Evolutionary conservation across 2,113 vertebrate genomes (phyloP).

Genomic region (Heteronetta atricapilla): DNA sequence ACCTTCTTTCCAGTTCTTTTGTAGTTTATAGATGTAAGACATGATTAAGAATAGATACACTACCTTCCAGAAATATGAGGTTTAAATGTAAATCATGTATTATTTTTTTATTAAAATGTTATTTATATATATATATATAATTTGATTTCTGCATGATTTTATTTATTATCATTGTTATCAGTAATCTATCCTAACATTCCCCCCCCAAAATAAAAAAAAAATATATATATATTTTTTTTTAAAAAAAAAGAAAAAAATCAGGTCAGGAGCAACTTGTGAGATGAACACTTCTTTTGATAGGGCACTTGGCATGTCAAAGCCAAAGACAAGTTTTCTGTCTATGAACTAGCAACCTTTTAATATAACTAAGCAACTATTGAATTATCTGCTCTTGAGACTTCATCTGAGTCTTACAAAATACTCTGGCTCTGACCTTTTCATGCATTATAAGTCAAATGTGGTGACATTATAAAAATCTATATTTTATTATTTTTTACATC

Average conservation of each 20-base stretch:
- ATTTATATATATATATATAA: not conserved
- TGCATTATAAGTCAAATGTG: conserved; percentile 58
- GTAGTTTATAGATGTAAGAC: not conserved
- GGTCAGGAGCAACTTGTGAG: not conserved
- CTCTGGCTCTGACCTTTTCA: conserved; percentile 63
- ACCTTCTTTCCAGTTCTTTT: not conserved
- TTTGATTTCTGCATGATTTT: not conserved
- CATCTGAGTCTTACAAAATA: conserved; percentile 51
- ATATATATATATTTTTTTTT: too few species aligned
- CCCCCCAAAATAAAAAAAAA: not conserved
- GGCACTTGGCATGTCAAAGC: not conserved
- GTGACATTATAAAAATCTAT: conserved; percentile 56
- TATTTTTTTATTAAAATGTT: not conserved
- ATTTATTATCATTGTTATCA: not conserved
- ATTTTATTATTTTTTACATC: conserved; percentile 69
- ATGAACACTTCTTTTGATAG: not conserved
- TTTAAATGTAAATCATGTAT: not conserved
- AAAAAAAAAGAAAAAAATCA: not conserved
- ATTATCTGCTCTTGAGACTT: conserved; percentile 53
- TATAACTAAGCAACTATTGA: conserved; percentile 9
- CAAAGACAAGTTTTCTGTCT: not conserved
- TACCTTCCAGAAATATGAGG: not conserved
- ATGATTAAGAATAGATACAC: not conserved
- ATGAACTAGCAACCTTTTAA: conserved; percentile 24
- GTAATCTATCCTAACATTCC: not conserved